Percentiles rank a stretch among this genome's conserved stretches.
Evolutionary conservation across 2,888 invertebrate genomes (phyloP).

Genomic region (Mythimna ferrago): DNA sequence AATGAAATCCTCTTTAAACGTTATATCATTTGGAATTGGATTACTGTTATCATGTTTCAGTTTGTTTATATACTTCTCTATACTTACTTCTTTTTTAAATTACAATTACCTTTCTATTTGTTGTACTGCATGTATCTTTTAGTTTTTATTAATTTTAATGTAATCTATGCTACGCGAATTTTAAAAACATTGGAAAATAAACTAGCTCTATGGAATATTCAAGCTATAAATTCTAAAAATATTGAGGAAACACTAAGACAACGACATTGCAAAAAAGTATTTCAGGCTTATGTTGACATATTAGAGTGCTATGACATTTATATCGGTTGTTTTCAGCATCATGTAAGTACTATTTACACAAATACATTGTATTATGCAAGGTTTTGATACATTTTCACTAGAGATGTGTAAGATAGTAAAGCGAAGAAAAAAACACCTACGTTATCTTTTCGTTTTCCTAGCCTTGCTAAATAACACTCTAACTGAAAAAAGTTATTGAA

Average conservation of each 20-base stretch:
- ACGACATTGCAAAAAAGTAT: conserved; percentile 17
- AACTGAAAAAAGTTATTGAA: no score
- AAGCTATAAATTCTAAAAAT: conserved; percentile 3
- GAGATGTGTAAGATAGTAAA: background rate
- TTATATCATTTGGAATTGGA: conserved; percentile 16
- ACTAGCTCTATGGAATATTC: conserved; percentile 40
- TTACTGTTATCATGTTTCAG: background rate
- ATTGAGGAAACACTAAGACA: background rate
- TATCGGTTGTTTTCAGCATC: conserved; percentile 11
- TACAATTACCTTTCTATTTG: background rate
- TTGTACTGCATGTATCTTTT: background rate
- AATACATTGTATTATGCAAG: background rate
- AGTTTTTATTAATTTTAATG: conserved; percentile 26
- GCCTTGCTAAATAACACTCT: background rate
- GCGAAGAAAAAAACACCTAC: background rate
- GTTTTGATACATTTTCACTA: background rate
- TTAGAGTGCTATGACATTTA: conserved; percentile 34
- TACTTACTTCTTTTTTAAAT: background rate
- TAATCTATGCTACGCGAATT: conserved; percentile 28
- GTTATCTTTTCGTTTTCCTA: background rate
- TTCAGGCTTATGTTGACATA: conserved; percentile 22
- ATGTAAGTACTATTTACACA: conserved; percentile 19
- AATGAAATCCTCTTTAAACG: background rate
- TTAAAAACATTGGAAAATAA: conserved; percentile 36
- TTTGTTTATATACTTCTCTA: background rate